phyloP scores from a whole-genome alignment of 2,888 invertebrate genomes.

The Pseudococcus longispinus region DNA sequence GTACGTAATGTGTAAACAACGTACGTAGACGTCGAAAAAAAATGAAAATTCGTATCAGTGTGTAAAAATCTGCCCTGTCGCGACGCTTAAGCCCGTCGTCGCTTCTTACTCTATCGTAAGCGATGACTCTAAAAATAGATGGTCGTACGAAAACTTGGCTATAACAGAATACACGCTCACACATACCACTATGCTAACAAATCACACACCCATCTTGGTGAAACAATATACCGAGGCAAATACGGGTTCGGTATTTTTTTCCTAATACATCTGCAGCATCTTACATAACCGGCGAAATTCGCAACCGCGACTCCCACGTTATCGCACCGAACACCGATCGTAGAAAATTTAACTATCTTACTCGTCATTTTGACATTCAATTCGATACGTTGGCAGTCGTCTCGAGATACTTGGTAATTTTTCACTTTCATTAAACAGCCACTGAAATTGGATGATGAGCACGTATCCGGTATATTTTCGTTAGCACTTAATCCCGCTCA shows the following conservation, averaged over 20 bases:
- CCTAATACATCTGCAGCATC: neutral
- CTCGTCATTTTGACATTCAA: conserved; percentile 7
- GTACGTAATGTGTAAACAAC: neutral
- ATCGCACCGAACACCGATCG: neutral
- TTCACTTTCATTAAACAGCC: neutral
- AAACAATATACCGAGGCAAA: conserved; percentile 17
- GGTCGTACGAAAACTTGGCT: conserved; percentile 11
- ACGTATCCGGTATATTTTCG: neutral
- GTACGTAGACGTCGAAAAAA: neutral
- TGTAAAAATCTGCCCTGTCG: neutral
- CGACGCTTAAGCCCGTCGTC: neutral
- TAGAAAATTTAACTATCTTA: neutral
- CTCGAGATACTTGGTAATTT: neutral
- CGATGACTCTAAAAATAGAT: neutral
- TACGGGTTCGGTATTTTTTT: neutral
- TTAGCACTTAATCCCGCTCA: neutral
- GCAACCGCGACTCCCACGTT: neutral
- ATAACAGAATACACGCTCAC: neutral
- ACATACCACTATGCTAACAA: neutral
- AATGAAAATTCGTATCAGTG: neutral
- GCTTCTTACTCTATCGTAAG: neutral
- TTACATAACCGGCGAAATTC: neutral
- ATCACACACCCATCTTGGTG: neutral
- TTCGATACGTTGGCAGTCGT: neutral
- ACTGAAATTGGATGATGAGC: neutral